Base-by-base conservation (phyloP, 2,113 vertebrate species). In the Solenodon paradoxus region DNA sequence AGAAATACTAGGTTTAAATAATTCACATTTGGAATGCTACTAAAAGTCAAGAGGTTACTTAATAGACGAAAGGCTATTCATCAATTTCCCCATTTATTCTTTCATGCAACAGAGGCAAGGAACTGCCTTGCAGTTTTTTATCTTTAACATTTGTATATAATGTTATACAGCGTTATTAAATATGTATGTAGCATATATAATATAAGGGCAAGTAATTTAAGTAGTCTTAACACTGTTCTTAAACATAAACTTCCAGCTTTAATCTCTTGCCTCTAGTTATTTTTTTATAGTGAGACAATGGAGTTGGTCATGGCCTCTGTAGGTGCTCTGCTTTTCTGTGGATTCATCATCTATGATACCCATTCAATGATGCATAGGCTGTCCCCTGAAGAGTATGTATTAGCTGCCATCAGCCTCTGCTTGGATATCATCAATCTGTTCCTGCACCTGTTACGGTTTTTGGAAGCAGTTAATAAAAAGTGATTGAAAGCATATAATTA, bases 381-480 rank as follows among this genome's bases (percentile, higher is more conserved):
- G 9, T 99, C 99, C 38, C 99, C 99, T 1, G 99, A 99, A 98
- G 99, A 99, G 86, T 99, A 99, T 95, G 98, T 99, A 74, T 79
- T 99, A 98, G 99, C 99, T 97, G 98, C 99, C 97, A 99, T 99
- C 98, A 99, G 98, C 96, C 99, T 99, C 90, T 99, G 99, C 97
- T 98, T 99, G 98, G 99, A 99, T 97, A 98, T 99, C 85, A 98
- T 99, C 98, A 99, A 99, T 98, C 99, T 99, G 3, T 99, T 99
- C 98, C 97, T 99, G 87, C 98, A 99, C 91, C 97, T 99, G 79
- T 98, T 99, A 78, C 98, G 98, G 53, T 86, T 99, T 95, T 98
- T 99, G 30, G 98, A 99, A 95, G 98, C 99, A 15, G 97, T 99
- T 97, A 99, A 99, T 98, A 99, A 99, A 97, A 99, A 99, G 95